A percentile compares a stretch with the other conserved stretches of the same genome.
phyloP scores from a whole-genome alignment of 2,113 vertebrate genomes.

The Passer domesticus region DNA sequence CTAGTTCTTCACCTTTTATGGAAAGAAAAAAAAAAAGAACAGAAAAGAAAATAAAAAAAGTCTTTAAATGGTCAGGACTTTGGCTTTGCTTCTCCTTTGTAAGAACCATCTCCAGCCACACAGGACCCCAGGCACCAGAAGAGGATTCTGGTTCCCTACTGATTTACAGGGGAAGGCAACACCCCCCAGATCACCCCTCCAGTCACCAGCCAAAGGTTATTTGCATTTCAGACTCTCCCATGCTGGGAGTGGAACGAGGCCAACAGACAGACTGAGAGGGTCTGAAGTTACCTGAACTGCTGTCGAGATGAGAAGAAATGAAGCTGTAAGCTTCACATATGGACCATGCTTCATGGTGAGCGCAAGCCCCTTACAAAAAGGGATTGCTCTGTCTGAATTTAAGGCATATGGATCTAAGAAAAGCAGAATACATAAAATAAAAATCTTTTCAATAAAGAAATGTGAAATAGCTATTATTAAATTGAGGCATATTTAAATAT shows the following conservation, averaged over 20 bases:
- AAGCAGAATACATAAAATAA: constrained; percentile 24
- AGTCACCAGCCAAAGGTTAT: constrained; percentile 25
- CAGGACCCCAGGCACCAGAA: background rate
- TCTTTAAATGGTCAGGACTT: background rate
- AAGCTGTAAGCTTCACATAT: constrained; percentile 86
- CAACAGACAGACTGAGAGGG: background rate
- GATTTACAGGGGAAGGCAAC: background rate
- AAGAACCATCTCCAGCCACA: constrained; percentile 8
- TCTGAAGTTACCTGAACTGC: constrained; percentile 88
- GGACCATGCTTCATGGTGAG: constrained; percentile 88
- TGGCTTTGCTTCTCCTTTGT: background rate
- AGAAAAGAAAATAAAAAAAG: too few relatives aligned
- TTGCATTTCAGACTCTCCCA: background rate
- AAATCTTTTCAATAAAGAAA: background rate
- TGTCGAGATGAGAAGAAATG: constrained; percentile 94
- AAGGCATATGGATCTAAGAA: constrained; percentile 80
- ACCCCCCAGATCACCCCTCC: constrained; percentile 29
- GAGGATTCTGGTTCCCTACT: background rate
- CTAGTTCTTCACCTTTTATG: background rate
- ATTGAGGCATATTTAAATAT: background rate
- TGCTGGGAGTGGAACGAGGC: constrained; percentile 7
- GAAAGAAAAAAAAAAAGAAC: background rate
- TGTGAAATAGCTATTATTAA: background rate
- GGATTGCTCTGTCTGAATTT: constrained; percentile 79
- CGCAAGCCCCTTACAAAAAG: constrained; percentile 86